Conservation (phyloP, 92 coral and sea anemone genomes). For the Parazoanthus atlanticus region DNA sequence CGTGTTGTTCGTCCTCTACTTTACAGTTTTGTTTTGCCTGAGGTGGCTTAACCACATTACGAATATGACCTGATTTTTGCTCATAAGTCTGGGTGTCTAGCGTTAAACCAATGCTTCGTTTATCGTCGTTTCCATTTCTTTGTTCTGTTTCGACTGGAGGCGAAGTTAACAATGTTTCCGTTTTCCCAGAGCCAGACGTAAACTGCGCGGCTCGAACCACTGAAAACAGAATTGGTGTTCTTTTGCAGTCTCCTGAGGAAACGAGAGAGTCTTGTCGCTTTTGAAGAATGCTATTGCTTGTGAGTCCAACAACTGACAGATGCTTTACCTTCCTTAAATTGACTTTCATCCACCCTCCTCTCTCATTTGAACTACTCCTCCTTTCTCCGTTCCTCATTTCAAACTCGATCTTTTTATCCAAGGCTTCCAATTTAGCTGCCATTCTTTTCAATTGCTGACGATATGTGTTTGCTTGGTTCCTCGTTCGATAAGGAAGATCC, state of each 20-base stretch:
- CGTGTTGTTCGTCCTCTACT: neutral
- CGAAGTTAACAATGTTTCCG: neutral
- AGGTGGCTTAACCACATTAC: neutral
- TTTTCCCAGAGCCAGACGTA: neutral
- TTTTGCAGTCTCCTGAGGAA: neutral
- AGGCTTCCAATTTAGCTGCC: conserved; percentile 56
- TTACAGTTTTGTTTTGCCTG: neutral
- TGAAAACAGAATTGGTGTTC: conserved; percentile 13
- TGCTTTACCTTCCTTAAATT: neutral
- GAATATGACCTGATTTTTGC: neutral
- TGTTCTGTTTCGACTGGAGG: neutral
- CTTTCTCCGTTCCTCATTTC: conserved; percentile 28
- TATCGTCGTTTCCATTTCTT: neutral
- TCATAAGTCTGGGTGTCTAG: neutral
- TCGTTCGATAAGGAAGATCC: conserved; percentile 5
- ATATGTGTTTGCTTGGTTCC: conserved; percentile 4
- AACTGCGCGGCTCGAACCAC: conserved; percentile 17
- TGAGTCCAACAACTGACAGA: conserved; percentile 15
- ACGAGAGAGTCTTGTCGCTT: neutral
- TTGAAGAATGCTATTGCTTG: neutral
- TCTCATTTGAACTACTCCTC: neutral
- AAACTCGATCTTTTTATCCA: conserved; percentile 57
- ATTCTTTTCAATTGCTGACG: conserved; percentile 8
- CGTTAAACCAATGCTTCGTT: neutral
- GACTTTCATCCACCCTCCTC: conserved; percentile 11